phyloP scores from a whole-genome alignment of 2,888 invertebrate genomes.

The Meandrusa payeni region DNA sequence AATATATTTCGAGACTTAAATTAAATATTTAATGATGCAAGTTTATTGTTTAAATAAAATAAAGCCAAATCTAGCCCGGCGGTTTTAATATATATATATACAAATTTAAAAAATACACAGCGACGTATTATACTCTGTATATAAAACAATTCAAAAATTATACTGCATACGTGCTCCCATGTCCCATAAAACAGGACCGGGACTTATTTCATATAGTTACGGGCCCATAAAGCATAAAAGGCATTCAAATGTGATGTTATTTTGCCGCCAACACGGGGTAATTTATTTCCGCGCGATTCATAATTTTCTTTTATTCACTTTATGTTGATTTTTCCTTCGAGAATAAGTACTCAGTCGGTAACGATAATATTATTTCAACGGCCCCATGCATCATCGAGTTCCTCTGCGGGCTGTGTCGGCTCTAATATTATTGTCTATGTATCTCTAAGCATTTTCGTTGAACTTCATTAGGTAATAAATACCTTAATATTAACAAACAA shows the following conservation, averaged over 20 bases:
- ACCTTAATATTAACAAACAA: too few relatives aligned
- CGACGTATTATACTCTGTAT: constrained; percentile 15
- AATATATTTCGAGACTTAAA: too few relatives aligned
- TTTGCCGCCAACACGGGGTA: constrained; percentile 80
- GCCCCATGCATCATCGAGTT: constrained; percentile 68
- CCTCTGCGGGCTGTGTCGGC: constrained; percentile 44
- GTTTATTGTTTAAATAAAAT: too few relatives aligned
- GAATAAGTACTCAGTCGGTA: constrained; percentile 73
- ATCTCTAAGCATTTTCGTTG: constrained; percentile 27
- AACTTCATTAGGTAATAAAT: constrained; percentile 23
- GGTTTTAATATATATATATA: too few relatives aligned
- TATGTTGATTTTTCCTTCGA: constrained; percentile 80
- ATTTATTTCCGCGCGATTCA: constrained; percentile 80
- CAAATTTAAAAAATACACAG: background rate
- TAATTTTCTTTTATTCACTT: constrained; percentile 82
- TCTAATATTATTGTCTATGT: constrained; percentile 72
- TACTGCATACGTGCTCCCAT: constrained; percentile 70
- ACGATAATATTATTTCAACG: constrained; percentile 80
- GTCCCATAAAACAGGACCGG: constrained; percentile 70
- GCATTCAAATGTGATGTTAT: constrained; percentile 81
- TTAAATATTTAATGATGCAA: too few relatives aligned
- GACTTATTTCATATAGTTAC: constrained; percentile 78
- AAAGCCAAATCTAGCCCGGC: too few relatives aligned
- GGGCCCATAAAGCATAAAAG: constrained; percentile 78
- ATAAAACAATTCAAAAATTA: constrained; percentile 68